phyloP scores from a whole-genome alignment of 2,113 vertebrate genomes.

The Eidolon helvum region DNA sequence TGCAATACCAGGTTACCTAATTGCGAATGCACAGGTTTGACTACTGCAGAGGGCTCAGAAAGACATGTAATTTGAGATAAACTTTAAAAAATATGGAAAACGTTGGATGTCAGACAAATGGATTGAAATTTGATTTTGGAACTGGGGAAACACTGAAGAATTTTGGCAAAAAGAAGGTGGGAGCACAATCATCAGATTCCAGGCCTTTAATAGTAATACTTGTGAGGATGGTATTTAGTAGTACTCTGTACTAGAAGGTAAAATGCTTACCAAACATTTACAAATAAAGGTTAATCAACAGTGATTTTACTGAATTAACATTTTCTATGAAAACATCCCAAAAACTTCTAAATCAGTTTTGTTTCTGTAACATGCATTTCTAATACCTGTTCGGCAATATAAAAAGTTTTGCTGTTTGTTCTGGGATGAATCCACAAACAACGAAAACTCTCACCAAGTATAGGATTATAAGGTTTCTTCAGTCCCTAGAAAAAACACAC shows the following conservation, averaged over 20 bases:
- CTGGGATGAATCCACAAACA: conserved; percentile 97
- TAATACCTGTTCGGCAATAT: conserved; percentile 96
- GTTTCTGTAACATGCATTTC: conserved; percentile 5
- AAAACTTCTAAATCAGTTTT: conserved; percentile 3
- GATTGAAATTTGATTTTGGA: background rate
- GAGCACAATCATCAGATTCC: background rate
- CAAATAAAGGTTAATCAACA: conserved; percentile 14
- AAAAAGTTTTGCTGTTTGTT: conserved; percentile 98
- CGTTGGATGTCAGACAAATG: background rate
- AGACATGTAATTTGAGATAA: background rate
- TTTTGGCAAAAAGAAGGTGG: background rate
- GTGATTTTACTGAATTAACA: background rate
- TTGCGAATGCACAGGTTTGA: background rate
- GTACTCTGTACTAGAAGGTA: background rate
- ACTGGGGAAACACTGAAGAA: background rate
- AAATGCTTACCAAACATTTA: background rate
- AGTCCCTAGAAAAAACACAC: conserved; percentile 87
- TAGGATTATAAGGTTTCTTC: conserved; percentile 99
- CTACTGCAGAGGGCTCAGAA: background rate
- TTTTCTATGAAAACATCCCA: conserved; percentile 40
- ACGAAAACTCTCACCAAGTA: conserved; percentile 97
- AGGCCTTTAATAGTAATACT: background rate
- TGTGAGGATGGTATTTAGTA: background rate
- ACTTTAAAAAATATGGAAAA: background rate
- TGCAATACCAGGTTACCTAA: background rate